Evolutionary conservation across 2,888 invertebrate species (phyloP).

Genomic region (Tenthredo distinguenda): DNA sequence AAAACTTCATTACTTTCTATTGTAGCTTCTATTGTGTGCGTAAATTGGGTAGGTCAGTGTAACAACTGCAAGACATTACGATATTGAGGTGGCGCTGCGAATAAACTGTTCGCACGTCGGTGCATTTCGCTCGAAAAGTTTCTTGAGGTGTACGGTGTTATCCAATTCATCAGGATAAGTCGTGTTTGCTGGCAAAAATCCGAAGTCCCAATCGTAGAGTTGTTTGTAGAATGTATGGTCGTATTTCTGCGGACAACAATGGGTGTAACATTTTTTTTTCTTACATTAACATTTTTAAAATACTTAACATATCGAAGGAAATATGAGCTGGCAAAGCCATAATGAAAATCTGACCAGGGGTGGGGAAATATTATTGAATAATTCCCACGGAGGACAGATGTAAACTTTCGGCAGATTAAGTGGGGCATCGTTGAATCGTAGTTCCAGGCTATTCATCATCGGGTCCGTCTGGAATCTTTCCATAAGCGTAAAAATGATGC

Average conservation of each 20-base stretch:
- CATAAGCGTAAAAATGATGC: conserved; percentile 89
- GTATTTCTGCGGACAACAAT: not conserved
- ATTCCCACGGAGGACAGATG: conserved; percentile 63
- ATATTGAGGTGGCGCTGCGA: not conserved
- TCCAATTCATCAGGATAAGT: not conserved
- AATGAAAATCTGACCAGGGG: conserved; percentile 4
- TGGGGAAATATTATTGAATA: conserved; percentile 50
- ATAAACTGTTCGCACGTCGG: conserved; percentile 4
- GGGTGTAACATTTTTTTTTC: not conserved
- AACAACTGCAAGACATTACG: not conserved
- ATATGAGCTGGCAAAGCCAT: not conserved
- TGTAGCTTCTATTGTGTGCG: not conserved
- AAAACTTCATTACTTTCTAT: not conserved
- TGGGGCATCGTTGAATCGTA: conserved; percentile 51
- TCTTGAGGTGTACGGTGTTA: not conserved
- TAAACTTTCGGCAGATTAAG: conserved; percentile 62
- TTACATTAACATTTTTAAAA: not conserved
- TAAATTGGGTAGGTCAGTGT: not conserved
- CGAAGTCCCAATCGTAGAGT: conserved; percentile 88
- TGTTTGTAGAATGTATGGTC: not conserved
- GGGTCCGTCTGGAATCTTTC: conserved; percentile 92
- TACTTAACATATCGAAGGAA: not conserved
- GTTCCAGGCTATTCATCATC: conserved; percentile 86
- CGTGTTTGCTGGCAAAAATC: conserved; percentile 83
- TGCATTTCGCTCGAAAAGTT: not conserved